Evolutionary conservation across 2,113 vertebrate genomes (phyloP), one percentile per base, ranked within the genome.

Genomic region (Cairina moschata): DNA sequence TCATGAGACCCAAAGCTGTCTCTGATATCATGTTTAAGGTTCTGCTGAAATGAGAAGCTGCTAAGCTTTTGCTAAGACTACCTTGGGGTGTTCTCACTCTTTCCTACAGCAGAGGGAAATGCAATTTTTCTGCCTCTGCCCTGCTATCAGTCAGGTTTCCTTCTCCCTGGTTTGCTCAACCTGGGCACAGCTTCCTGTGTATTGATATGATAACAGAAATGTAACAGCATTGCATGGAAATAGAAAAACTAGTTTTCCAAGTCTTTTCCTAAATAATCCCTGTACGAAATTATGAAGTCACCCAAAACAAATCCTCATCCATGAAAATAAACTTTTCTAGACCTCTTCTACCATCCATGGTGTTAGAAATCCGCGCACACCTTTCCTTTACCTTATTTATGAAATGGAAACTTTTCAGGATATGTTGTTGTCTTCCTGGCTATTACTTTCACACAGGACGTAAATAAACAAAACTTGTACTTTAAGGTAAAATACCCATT

Each of bases 11-110:
- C 48, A 87, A 69, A 44, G 28, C 14, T 52, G 13, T 36, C 18
- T 50, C 6, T 69, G 13, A 46, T 12, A 5, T 4, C 36, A 34
- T 2, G 1, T 5, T 60, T 40, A 50, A 15, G 21, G 11, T 73
- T 68, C 29, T 21, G 44, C 6, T 36, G 42, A 83, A 73, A 77
- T 10, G 2, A 93, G 48, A 73, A 73, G 11, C 38, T 83, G 31
- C 11, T 36, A 73, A 50, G 11, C 6, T 17, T 86, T 48, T 68
- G 6, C 13, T 59, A 59, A 73, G 23, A 91, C 69, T 52, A 25
- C 3, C 4, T 6, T 80, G 4, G 0, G 4, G 8, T 44, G 42
- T 44, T 38, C 5, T 18, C n/a, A 80, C 5, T 23, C 26, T n/a
- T 79, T 52, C 25, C 13, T 75, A n/a, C 54, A 65, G 16, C 5